Percentiles rank a stretch among this genome's conserved stretches.
phyloP scores from a whole-genome alignment of 1,140 invertebrate genomes.

The Tribolium madens region DNA sequence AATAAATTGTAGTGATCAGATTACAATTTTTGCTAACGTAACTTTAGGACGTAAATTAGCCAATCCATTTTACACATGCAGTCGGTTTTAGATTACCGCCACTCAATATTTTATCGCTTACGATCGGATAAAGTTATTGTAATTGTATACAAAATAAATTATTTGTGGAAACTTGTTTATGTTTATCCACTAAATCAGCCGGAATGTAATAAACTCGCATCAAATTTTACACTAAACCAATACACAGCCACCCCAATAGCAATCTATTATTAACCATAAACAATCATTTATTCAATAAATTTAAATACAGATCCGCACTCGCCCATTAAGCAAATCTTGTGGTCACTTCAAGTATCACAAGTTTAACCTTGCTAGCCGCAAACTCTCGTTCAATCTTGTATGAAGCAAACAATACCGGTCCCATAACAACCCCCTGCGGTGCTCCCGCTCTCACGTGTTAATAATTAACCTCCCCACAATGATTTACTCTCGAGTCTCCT shows the following conservation, averaged over 20 bases:
- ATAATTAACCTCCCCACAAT: conserved; percentile 8
- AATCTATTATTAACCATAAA: not conserved
- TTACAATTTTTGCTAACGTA: not conserved
- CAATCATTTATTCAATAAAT: not conserved
- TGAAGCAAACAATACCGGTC: not conserved
- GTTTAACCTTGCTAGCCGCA: not conserved
- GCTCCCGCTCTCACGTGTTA: conserved; percentile 3
- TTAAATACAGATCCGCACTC: not conserved
- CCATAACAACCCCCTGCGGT: conserved; percentile 4
- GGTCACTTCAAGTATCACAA: too few relatives aligned
- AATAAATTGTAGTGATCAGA: not conserved
- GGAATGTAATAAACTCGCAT: not conserved
- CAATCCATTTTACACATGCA: not conserved
- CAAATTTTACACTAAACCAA: not conserved
- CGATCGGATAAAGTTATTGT: not conserved
- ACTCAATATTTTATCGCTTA: not conserved
- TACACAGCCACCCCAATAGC: not conserved
- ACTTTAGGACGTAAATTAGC: not conserved
- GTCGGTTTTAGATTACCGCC: not conserved
- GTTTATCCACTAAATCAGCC: not conserved
- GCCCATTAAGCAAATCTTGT: too few relatives aligned
- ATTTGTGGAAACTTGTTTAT: not conserved
- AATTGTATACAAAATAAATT: not conserved
- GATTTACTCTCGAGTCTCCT: not conserved
- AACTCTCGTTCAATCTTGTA: not conserved